Base-by-base conservation (phyloP, 2,888 invertebrate genomes). In the Ormyrus rosae region DNA sequence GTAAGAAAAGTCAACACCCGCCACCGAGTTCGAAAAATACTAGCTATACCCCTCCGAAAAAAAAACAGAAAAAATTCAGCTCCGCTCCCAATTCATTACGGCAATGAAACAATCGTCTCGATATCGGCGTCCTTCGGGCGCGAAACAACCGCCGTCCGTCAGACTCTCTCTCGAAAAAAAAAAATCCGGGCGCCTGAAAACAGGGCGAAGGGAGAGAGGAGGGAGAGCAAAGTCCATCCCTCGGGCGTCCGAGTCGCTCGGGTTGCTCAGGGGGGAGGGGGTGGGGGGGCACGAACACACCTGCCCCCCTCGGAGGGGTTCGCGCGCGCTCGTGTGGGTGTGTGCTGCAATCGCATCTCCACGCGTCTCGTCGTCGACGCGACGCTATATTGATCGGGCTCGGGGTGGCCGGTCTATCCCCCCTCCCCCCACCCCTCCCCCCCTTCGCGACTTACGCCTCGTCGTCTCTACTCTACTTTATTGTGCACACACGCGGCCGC, bases 301-400 rank as follows among this genome's bases (percentile, higher is more conserved):
- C 67, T 34, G 53, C 70, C 19, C 72, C 68, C 71, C 63, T 81
- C 64, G 67, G 34, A 34, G 34, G 34, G 34, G 34, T 34, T 5
- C 48, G 50, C 48, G 70, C 13, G n/a, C 13, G n/a, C 34, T 11
- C 9, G 50, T 65, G 80, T 69, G 69, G 46, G 77, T 68, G 77
- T 77, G 77, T 77, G 80, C 65, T 51, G 73, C 60, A 73, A 71
- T 72, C 71, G 79, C 76, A 68, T 61, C 65, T 64, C 67, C 48
- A 48, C 70, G 46, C 72, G 72, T 75, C 63, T 81, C 64, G 67
- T 70, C 71, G 83, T 61, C 82, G 83, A 85, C 86, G 86, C 86
- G 87, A 85, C 84, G 87, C 88, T 90, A 90, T 81, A 81, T 90
- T 90, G 90, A 90, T 90, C 90, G 88, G 85, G n/a, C 46, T 61